These are phyloP conservation scores for Symphodus melops DNA, from an alignment of 2,113 vertebrate species.

Conservation along the genomic window DNA sequence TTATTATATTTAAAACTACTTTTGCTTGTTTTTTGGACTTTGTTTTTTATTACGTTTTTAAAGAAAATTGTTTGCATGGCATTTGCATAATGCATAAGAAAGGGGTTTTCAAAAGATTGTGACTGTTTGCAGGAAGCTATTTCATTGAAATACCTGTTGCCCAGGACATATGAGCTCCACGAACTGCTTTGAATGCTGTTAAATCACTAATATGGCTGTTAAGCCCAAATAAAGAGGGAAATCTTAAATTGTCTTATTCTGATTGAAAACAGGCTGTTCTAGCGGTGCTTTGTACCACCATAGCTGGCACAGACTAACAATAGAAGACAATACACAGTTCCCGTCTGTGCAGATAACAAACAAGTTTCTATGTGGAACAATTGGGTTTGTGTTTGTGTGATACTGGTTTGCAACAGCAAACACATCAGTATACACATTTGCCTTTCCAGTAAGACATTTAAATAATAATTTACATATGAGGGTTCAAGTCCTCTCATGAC, in stretches of 20 bases:
- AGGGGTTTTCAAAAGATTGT: too few species aligned
- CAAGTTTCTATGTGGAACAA: conserved; percentile 39
- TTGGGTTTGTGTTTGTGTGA: conserved; percentile 39
- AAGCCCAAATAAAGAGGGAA: too few species aligned
- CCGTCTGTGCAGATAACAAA: conserved; percentile 21
- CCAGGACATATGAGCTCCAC: too few species aligned
- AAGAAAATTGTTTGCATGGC: too few species aligned
- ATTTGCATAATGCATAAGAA: too few species aligned
- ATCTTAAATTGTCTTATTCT: neutral
- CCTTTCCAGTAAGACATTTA: neutral
- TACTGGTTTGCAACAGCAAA: conserved; percentile 3
- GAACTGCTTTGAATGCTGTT: too few species aligned
- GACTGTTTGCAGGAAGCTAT: too few species aligned
- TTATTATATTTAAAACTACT: too few species aligned
- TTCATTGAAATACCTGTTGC: too few species aligned
- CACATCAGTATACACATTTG: neutral
- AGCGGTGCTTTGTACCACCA: conserved; percentile 32
- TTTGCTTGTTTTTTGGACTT: too few species aligned
- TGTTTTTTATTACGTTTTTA: too few species aligned
- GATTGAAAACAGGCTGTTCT: neutral
- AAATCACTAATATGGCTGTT: too few species aligned
- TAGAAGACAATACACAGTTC: conserved; percentile 25
- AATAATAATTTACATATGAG: conserved; percentile 24
- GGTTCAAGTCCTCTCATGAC: neutral
- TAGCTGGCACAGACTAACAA: conserved; percentile 13